Conservation (phyloP, 2,888 invertebrate genomes). For the Lepidocyrtoides sp. region DNA sequence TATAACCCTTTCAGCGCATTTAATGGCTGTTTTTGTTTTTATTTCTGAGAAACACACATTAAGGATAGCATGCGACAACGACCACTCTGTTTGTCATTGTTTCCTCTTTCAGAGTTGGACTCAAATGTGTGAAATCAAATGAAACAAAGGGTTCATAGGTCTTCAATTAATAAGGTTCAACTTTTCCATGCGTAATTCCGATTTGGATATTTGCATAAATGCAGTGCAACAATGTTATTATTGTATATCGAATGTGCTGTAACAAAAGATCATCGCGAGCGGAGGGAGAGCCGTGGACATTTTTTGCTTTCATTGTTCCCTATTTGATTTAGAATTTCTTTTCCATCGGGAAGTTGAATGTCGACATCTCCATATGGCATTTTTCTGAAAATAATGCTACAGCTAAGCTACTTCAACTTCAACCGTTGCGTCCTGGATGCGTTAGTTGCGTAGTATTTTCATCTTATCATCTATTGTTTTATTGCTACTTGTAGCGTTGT, state of each 20-base stretch:
- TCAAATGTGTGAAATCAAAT: no score
- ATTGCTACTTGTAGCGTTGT: no score
- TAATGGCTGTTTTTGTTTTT: conserved; percentile 12
- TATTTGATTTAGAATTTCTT: conserved; percentile 74
- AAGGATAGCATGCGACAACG: no score
- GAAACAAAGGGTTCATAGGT: no score
- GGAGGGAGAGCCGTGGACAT: not conserved
- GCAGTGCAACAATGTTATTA: conserved; percentile 45
- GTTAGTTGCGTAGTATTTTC: no score
- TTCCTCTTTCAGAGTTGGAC: no score
- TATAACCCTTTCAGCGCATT: not conserved
- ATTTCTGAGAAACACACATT: not conserved
- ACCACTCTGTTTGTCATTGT: no score
- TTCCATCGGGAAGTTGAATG: conserved; percentile 77
- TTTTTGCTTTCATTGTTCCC: conserved; percentile 1
- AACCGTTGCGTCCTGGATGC: no score
- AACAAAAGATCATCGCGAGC: conserved; percentile 16
- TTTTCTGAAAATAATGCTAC: conserved; percentile 7
- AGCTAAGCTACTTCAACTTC: not conserved
- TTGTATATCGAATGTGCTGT: conserved; percentile 35
- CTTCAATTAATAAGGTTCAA: no score
- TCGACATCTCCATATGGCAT: conserved; percentile 69
- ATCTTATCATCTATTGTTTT: no score
- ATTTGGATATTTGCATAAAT: conserved; percentile 34
- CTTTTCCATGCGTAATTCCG: not conserved